These are phyloP conservation scores for Leptinotarsa peninsularis DNA, from an alignment of 2,888 invertebrate genomes.

Conservation along the genomic window DNA sequence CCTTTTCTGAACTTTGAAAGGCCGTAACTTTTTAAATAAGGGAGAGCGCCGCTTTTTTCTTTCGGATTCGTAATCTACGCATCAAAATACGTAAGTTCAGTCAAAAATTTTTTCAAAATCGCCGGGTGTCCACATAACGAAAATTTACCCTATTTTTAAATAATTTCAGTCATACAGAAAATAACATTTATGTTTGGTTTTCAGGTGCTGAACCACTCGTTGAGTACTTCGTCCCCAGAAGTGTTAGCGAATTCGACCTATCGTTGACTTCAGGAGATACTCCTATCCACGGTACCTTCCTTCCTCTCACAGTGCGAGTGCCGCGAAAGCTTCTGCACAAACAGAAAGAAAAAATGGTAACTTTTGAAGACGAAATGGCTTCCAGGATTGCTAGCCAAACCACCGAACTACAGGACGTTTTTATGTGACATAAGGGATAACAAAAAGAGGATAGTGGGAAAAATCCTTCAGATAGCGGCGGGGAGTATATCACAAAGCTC, in stretches of 20 bases:
- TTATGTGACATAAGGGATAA: slow-evolving; percentile 77
- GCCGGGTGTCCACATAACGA: too few relatives aligned
- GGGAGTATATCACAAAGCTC: slow-evolving; percentile 40
- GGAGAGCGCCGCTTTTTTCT: too few relatives aligned
- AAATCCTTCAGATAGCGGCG: slow-evolving; percentile 24
- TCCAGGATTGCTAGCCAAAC: slow-evolving; percentile 46
- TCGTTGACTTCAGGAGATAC: slow-evolving; percentile 73
- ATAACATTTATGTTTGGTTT: neutral
- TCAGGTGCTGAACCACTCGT: slow-evolving; percentile 73
- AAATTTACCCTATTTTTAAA: too few relatives aligned
- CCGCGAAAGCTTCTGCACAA: slow-evolving; percentile 65
- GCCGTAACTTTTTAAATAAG: too few relatives aligned
- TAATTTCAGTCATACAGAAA: neutral
- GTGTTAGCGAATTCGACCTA: slow-evolving; percentile 85
- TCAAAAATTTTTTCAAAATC: too few relatives aligned
- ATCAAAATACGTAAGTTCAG: too few relatives aligned
- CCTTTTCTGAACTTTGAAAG: too few relatives aligned
- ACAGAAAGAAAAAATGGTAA: slow-evolving; percentile 82
- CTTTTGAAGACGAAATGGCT: slow-evolving; percentile 80
- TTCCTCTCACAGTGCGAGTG: slow-evolving; percentile 61
- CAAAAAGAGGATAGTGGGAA: slow-evolving; percentile 24
- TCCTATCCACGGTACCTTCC: slow-evolving; percentile 60
- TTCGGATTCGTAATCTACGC: too few relatives aligned
- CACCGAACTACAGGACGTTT: slow-evolving; percentile 75
- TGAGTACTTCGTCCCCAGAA: slow-evolving; percentile 87